A percentile compares a stretch with the other conserved stretches of the same genome.
These are phyloP conservation scores for Trachymyrmex septentrionalis DNA, from an alignment of 1,140 invertebrate species.

Conservation along the genomic window DNA sequence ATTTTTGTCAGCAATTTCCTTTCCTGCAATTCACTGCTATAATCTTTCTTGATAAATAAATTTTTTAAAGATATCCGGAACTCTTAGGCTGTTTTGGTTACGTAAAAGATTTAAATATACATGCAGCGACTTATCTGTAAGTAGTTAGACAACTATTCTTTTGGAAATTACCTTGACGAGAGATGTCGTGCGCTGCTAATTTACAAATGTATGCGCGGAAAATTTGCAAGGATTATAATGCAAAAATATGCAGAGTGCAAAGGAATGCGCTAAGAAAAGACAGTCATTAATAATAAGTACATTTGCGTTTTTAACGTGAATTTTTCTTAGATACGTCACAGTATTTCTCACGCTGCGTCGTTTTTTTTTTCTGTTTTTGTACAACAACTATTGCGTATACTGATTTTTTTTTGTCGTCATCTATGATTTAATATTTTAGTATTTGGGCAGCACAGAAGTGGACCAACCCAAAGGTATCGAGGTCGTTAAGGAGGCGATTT, in stretches of 20 bases:
- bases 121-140: neutral
- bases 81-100: neutral
- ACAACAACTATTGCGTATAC: neutral
- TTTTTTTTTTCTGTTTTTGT: neutral
- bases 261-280: slow-evolving; percentile 33
- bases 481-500: slow-evolving; percentile 98
- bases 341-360: neutral
- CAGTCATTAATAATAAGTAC: slow-evolving; percentile 5
- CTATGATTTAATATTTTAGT: slow-evolving; percentile 88
- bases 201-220: slow-evolving; percentile 1
- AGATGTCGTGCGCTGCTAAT: slow-evolving; percentile 20
- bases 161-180: slow-evolving; percentile 36
- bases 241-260: slow-evolving; percentile 27
- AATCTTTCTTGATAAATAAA: slow-evolving; percentile 9
- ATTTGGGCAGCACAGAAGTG: slow-evolving; percentile 96
- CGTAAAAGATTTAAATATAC: neutral
- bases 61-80: neutral
- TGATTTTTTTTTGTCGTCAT: slow-evolving; percentile 62
- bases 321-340: slow-evolving; percentile 17
- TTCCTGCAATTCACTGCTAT: neutral
- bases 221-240: slow-evolving; percentile 29
- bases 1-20: neutral
- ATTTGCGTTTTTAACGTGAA: slow-evolving; percentile 1
- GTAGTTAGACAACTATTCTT: slow-evolving; percentile 16
- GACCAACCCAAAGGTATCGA: slow-evolving; percentile 98